phyloP scores from a whole-genome alignment of 2,888 invertebrate genomes.

The Morinoia aosen region DNA sequence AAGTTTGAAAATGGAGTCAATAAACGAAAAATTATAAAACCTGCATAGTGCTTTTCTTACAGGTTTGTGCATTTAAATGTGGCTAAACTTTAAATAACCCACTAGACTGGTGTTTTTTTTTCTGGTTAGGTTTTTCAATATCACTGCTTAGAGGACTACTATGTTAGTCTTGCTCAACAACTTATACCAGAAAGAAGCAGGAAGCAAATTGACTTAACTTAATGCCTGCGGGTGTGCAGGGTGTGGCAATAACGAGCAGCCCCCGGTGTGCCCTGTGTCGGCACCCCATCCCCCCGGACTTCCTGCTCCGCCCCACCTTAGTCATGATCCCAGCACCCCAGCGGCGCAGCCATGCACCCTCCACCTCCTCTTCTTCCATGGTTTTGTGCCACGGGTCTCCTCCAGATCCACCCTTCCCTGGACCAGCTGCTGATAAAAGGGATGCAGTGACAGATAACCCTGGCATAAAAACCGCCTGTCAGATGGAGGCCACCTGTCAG shows the following conservation, averaged over 20 bases:
- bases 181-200: background rate
- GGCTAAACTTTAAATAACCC: too few species aligned
- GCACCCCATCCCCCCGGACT: constrained; percentile 89
- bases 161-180: background rate
- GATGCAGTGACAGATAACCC: background rate
- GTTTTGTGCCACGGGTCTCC: background rate
- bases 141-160: background rate
- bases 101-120: too few species aligned
- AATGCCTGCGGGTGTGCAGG: constrained; percentile 43
- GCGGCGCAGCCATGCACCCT: constrained; percentile 57
- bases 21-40: too few species aligned
- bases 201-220: background rate
- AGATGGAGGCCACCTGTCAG: background rate
- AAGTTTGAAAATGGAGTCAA: too few species aligned
- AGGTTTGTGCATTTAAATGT: too few species aligned
- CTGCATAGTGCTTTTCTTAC: too few species aligned
- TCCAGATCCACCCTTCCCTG: background rate
- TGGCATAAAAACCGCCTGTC: background rate
- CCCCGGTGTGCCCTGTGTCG: constrained; percentile 90
- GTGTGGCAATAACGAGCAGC: constrained; percentile 65
- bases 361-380: constrained; percentile 18
- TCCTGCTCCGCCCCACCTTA: constrained; percentile 86
- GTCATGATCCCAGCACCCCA: constrained; percentile 72
- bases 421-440: background rate
- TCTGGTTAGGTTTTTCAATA: too few species aligned